Percentiles rank a stretch among this genome's conserved stretches.
Conservation (phyloP, 2,888 invertebrate genomes). For the Branchinecta sandiegonensis region DNA sequence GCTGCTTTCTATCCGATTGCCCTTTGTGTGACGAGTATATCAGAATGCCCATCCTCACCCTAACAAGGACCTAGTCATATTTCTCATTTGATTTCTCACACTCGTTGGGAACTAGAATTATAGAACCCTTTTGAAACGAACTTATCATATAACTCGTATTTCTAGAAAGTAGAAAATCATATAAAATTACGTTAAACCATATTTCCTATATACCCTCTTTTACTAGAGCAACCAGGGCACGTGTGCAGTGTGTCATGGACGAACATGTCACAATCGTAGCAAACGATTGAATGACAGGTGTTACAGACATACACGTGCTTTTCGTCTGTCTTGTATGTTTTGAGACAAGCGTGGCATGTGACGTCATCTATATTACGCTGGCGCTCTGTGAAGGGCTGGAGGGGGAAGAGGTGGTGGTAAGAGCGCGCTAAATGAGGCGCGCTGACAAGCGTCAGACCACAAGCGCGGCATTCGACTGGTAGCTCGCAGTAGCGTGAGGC, state of each 20-base stretch:
- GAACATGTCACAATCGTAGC: constrained; percentile 88
- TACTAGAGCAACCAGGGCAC: constrained; percentile 86
- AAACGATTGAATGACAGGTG: constrained; percentile 64
- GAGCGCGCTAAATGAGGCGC: constrained; percentile 95
- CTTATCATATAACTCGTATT: too few species aligned
- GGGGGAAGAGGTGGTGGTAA: constrained; percentile 92
- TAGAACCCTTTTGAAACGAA: too few species aligned
- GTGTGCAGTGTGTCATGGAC: constrained; percentile 86
- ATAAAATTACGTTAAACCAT: too few species aligned
- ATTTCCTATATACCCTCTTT: not conserved
- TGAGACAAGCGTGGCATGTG: constrained; percentile 60
- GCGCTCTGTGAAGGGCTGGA: constrained; percentile 65
- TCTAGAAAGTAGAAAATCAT: too few species aligned
- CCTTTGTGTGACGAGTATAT: too few species aligned
- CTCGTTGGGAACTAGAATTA: too few species aligned
- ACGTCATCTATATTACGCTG: constrained; percentile 40
- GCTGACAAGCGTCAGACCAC: constrained; percentile 87
- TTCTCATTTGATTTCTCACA: too few species aligned
- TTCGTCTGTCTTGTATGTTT: constrained; percentile 48
- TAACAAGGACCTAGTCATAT: too few species aligned
- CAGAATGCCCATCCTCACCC: too few species aligned
- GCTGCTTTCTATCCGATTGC: too few species aligned
- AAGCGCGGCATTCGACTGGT: constrained; percentile 90
- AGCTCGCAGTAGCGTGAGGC: constrained; percentile 94
- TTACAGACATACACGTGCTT: constrained; percentile 66